phyloP scores from a whole-genome alignment of 1,140 invertebrate species.

The Lasioglossum baleicum region DNA sequence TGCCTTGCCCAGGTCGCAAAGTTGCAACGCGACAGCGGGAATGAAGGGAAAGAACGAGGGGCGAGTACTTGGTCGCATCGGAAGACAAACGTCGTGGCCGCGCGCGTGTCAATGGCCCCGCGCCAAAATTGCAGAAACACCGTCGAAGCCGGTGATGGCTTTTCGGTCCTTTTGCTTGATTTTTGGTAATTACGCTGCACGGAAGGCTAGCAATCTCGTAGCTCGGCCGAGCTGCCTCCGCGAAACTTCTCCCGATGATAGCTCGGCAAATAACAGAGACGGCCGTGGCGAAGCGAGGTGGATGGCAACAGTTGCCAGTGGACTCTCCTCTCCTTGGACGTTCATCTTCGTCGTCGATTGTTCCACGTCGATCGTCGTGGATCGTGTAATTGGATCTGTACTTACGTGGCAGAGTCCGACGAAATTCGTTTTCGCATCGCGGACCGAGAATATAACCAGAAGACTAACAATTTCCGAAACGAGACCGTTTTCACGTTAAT shows the following conservation, averaged over 20 bases:
- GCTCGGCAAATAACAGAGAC: slow-evolving; percentile 70
- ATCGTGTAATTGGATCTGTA: slow-evolving; percentile 58
- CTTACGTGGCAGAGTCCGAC: neutral
- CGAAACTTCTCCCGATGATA: slow-evolving; percentile 65
- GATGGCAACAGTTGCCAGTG: slow-evolving; percentile 51
- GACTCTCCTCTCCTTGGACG: slow-evolving; percentile 45
- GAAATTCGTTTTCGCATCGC: slow-evolving; percentile 18
- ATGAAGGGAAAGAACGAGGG: neutral
- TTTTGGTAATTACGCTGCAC: slow-evolving; percentile 69
- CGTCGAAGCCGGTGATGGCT: slow-evolving; percentile 66
- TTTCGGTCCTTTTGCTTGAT: slow-evolving; percentile 69
- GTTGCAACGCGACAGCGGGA: neutral
- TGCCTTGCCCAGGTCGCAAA: neutral
- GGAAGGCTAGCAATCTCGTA: slow-evolving; percentile 66
- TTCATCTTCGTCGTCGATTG: slow-evolving; percentile 45
- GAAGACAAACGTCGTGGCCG: slow-evolving; percentile 18
- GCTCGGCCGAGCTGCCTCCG: slow-evolving; percentile 44
- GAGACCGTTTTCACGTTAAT: neutral
- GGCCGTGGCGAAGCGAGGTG: slow-evolving; percentile 36
- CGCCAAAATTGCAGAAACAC: slow-evolving; percentile 68
- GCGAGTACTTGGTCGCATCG: neutral
- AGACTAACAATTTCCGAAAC: slow-evolving; percentile 7
- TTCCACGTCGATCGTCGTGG: slow-evolving; percentile 50
- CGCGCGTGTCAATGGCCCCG: slow-evolving; percentile 63
- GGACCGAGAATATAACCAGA: neutral